Percentiles rank a stretch among this genome's conserved stretches.
These are phyloP conservation scores for Otus sunia DNA, from an alignment of 2,113 vertebrate genomes.

Conservation along the genomic window DNA sequence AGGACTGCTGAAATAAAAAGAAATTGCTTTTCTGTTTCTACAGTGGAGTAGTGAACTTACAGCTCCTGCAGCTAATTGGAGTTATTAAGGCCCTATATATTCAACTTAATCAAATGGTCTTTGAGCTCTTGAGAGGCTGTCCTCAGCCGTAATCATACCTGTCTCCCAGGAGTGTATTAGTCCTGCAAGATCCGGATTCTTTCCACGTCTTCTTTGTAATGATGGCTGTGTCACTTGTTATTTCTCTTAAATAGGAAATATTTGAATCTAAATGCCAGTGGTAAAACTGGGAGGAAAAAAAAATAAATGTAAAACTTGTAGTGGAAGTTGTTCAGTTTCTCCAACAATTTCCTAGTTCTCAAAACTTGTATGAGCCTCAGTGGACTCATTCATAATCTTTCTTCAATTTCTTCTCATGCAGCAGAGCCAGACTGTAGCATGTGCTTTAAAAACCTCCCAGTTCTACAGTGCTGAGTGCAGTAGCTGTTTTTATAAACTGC, in stretches of 20 bases:
- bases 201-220: background rate
- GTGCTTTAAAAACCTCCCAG: background rate
- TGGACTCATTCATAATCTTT: background rate
- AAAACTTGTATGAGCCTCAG: background rate
- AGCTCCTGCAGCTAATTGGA: background rate
- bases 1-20: background rate
- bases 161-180: background rate
- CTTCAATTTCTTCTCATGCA: background rate
- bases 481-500: background rate
- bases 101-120: background rate
- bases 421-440: background rate
- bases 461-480: background rate
- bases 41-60: background rate
- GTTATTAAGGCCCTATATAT: background rate
- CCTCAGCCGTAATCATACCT: background rate
- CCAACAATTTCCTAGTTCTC: background rate
- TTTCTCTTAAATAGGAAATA: background rate
- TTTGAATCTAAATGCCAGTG: background rate
- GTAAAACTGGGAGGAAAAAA: background rate
- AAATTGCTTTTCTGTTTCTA: background rate
- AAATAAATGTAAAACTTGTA: background rate
- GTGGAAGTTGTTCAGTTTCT: background rate
- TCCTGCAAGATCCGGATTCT: background rate
- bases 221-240: background rate
- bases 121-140: background rate